Conservation (phyloP, 2,888 invertebrate species). For the Drosophila subquinaria region DNA sequence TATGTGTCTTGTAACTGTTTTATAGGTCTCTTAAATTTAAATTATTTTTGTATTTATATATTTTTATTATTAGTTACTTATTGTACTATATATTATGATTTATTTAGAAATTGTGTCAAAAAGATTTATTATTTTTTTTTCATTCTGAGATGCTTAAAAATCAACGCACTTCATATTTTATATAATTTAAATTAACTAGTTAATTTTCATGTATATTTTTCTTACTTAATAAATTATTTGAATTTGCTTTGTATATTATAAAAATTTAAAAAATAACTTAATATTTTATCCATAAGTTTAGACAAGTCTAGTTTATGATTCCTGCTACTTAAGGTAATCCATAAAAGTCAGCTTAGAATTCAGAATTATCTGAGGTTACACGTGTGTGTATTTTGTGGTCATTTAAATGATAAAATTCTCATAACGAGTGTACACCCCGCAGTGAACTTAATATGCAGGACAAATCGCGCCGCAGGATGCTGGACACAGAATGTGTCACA, state of each 20-base stretch:
- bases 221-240: neutral
- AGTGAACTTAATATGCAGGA: constrained; percentile 67
- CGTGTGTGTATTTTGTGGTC: constrained; percentile 31
- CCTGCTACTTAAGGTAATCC: neutral
- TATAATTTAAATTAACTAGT: neutral
- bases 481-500: constrained; percentile 29
- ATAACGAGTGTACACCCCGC: constrained; percentile 38
- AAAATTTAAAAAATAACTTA: neutral
- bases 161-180: too few relatives aligned
- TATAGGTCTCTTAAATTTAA: neutral
- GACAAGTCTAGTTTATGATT: constrained; percentile 11
- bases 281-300: too few relatives aligned
- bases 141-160: too few relatives aligned
- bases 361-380: neutral
- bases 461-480: constrained; percentile 65
- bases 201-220: neutral
- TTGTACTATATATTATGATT: too few relatives aligned
- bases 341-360: constrained; percentile 6
- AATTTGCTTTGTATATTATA: neutral
- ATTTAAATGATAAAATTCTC: constrained; percentile 47
- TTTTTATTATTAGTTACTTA: too few relatives aligned
- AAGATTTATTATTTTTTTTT: too few relatives aligned
- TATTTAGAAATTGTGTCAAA: too few relatives aligned
- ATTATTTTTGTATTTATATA: neutral
- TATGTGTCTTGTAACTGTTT: neutral